These are phyloP conservation scores for Hyperoodon ampullatus DNA, from an alignment of 2,113 vertebrate species.

Conservation along the genomic window DNA sequence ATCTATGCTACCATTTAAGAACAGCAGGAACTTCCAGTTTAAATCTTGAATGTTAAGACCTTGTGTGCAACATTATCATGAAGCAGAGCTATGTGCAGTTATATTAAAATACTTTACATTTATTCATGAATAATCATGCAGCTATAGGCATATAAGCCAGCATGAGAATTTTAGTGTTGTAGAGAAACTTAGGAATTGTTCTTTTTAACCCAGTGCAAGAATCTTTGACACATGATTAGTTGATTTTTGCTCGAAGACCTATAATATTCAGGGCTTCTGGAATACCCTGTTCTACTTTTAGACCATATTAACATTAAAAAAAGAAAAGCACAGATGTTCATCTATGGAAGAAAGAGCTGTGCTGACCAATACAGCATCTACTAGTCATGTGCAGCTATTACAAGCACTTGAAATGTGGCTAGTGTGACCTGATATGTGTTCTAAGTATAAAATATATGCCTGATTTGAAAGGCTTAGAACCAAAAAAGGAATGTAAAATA, in stretches of 20 bases:
- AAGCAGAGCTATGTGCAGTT: not conserved
- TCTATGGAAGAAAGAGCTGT: no score
- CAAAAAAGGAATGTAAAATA: not conserved
- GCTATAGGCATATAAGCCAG: not conserved
- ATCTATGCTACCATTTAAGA: not conserved
- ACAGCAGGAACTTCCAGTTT: not conserved
- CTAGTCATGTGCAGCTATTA: not conserved
- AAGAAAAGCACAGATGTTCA: not conserved
- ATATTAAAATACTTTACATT: not conserved
- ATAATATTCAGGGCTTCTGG: not conserved
- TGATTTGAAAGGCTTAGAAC: not conserved
- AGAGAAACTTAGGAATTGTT: not conserved
- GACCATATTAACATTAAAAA: not conserved
- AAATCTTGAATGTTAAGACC: not conserved
- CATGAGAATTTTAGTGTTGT: not conserved
- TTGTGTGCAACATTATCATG: not conserved
- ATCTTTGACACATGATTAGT: not conserved
- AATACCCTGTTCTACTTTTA: not conserved
- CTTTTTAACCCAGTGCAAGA: not conserved
- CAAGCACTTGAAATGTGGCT: not conserved
- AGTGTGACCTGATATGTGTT: not conserved
- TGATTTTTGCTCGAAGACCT: not conserved
- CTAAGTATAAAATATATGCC: not conserved
- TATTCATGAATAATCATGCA: not conserved
- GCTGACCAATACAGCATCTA: not conserved